phyloP scores from a whole-genome alignment of 2,797 vertebrate genomes.

The Gymnoscopelus microlampas region DNA sequence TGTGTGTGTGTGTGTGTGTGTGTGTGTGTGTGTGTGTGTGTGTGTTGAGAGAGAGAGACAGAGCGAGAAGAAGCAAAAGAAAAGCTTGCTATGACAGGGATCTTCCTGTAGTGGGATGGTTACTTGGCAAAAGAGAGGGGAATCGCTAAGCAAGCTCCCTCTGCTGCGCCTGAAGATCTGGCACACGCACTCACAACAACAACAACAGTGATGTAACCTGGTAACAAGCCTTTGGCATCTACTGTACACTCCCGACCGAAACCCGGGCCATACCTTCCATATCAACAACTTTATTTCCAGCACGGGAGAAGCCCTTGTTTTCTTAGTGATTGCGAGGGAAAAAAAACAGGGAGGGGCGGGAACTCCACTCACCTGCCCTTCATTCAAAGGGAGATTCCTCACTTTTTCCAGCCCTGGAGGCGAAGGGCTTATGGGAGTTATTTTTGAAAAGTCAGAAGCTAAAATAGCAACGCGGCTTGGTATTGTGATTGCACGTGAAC shows the following conservation, averaged over 20 bases:
- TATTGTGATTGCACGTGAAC: constrained; percentile 60
- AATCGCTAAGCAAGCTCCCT: constrained; percentile 77
- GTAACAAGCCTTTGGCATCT: constrained; percentile 82
- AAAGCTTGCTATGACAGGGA: constrained; percentile 69
- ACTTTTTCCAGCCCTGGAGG: constrained; percentile 82
- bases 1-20: constrained; percentile 23
- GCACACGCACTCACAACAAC: constrained; percentile 81
- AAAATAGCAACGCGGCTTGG: constrained; percentile 71
- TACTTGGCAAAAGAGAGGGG: constrained; percentile 78
- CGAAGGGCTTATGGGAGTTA: constrained; percentile 67
- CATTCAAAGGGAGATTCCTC: constrained; percentile 73
- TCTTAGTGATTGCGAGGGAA: constrained; percentile 65
- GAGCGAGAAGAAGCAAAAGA: constrained; percentile 18
- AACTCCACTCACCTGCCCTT: constrained; percentile 78
- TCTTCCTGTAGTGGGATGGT: constrained; percentile 75
- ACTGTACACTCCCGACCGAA: constrained; percentile 72
- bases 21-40: constrained; percentile 15
- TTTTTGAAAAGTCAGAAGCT: constrained; percentile 72
- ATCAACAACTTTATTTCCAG: constrained; percentile 72
- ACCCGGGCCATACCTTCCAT: constrained; percentile 81
- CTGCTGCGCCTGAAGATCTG: constrained; percentile 81
- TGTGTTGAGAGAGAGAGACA: constrained; percentile 11
- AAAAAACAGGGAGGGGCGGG: constrained; percentile 72
- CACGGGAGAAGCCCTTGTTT: constrained; percentile 77
- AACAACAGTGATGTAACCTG: constrained; percentile 85